phyloP scores from a whole-genome alignment of 1,140 invertebrate genomes.

The Neodiprion pinetum region DNA sequence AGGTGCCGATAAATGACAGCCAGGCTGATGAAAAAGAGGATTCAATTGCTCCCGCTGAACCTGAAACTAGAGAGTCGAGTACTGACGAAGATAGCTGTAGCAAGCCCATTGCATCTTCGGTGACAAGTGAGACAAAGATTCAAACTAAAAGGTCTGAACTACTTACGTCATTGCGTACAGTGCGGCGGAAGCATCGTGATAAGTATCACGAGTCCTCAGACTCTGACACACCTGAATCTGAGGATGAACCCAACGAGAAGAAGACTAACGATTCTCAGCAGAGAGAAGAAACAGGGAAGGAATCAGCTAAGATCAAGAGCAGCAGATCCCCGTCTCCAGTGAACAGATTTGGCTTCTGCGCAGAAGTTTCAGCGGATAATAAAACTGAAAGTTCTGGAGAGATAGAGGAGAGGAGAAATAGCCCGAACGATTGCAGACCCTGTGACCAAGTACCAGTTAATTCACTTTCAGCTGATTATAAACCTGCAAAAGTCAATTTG shows the following conservation, averaged over 20 bases:
- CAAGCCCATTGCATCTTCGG: conserved; percentile 31
- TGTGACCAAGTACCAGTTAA: conserved; percentile 24
- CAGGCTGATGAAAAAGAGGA: conserved; percentile 19
- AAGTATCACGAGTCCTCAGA: conserved; percentile 55
- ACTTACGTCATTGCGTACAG: conserved; percentile 31
- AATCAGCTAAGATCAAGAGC: conserved; percentile 24
- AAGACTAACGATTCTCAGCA: conserved; percentile 29
- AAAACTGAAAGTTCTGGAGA: conserved; percentile 26
- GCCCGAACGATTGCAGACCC: conserved; percentile 24
- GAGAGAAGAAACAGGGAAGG: conserved; percentile 23
- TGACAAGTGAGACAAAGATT: conserved; percentile 25
- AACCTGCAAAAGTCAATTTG: conserved; percentile 55
- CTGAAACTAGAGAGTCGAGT: conserved; percentile 30
- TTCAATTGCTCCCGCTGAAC: neutral
- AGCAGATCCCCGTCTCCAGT: conserved; percentile 21
- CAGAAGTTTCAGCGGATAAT: conserved; percentile 15
- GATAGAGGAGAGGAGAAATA: conserved; percentile 29
- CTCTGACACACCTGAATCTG: conserved; percentile 51
- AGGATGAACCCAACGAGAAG: conserved; percentile 44
- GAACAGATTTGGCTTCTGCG: conserved; percentile 17
- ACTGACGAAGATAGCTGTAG: conserved; percentile 34
- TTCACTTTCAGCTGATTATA: conserved; percentile 32
- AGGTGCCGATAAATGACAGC: conserved; percentile 26
- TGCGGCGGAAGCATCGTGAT: conserved; percentile 48
- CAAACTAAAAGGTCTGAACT: conserved; percentile 10